phyloP scores from a whole-genome alignment of 2,113 vertebrate species.

The human (Homo sapiens) region GRCh38 chr20:20390501-20391000 shows the following conservation, averaged over 20 bases:
- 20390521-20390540: neutral
- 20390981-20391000: neutral
- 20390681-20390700: slow-evolving; percentile 19
- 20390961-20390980: neutral
- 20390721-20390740: slow-evolving; percentile 55
- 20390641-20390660: neutral
- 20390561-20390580: neutral
- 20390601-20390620: neutral
- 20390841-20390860: neutral
- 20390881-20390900: neutral
- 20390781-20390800: neutral
- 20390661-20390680: slow-evolving; percentile 45
- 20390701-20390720: neutral
- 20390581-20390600: neutral
- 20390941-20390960: neutral
- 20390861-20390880: neutral
- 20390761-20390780: neutral
- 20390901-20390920: neutral
- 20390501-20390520: neutral
- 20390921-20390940: neutral
- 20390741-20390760: slow-evolving; percentile 41
- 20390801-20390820: neutral
- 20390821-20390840: neutral
- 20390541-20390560: slow-evolving; percentile 35
- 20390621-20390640: neutral